Evolutionary conservation across 1,140 invertebrate species (phyloP).

Genomic region (Bradysia coprophila): DNA sequence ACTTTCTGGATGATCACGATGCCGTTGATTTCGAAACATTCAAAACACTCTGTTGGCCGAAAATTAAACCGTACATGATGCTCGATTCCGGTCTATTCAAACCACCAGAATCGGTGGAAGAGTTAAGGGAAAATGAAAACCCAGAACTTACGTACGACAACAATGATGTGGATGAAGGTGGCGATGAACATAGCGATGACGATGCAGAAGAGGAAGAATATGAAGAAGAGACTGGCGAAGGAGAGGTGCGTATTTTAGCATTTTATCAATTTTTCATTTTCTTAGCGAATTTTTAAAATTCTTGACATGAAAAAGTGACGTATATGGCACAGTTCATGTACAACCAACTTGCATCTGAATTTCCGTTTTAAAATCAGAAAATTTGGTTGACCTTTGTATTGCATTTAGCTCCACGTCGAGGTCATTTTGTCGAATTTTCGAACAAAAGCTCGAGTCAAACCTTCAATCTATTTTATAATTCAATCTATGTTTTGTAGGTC

Average conservation of each 20-base stretch:
- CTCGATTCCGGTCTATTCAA: constrained; percentile 47
- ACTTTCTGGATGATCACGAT: constrained; percentile 53
- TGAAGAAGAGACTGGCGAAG: constrained; percentile 3
- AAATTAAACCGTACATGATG: constrained; percentile 62
- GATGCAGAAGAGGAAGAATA: constrained; percentile 21
- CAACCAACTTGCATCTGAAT: too few relatives aligned
- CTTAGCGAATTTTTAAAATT: too few relatives aligned
- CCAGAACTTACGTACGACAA: constrained; percentile 1
- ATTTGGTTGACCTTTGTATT: too few relatives aligned
- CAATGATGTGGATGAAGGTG: neutral
- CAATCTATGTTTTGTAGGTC: neutral
- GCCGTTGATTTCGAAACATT: constrained; percentile 55
- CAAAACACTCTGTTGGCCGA: constrained; percentile 43
- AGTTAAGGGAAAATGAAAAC: constrained; percentile 6
- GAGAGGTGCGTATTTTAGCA: neutral
- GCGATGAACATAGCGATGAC: constrained; percentile 15
- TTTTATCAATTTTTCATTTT: too few relatives aligned
- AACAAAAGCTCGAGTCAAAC: too few relatives aligned
- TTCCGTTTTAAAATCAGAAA: too few relatives aligned
- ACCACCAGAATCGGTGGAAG: constrained; percentile 22
- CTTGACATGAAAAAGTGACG: too few relatives aligned
- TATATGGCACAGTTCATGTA: too few relatives aligned
- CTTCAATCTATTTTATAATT: too few relatives aligned
- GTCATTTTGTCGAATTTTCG: too few relatives aligned
- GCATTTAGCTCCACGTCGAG: too few relatives aligned